Conservation (phyloP, 2,113 vertebrate species). For the Sorex fumeus region DNA sequence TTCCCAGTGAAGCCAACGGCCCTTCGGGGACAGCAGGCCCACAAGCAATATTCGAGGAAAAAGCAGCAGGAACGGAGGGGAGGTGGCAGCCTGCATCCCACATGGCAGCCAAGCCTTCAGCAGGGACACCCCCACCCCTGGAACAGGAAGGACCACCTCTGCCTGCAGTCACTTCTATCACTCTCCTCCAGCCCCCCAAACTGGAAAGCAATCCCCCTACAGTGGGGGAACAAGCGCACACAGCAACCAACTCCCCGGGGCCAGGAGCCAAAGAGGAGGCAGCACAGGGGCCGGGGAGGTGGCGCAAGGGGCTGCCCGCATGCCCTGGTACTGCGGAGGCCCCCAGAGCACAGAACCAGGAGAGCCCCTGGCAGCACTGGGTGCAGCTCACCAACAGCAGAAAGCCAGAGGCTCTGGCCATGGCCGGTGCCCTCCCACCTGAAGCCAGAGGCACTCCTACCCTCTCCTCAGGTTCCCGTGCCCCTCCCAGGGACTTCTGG, state of each 20-base stretch:
- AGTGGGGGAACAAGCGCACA: neutral
- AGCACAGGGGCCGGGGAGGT: no score
- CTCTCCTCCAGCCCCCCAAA: no score
- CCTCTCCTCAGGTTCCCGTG: neutral
- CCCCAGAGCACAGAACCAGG: no score
- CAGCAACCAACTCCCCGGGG: neutral
- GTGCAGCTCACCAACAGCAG: neutral
- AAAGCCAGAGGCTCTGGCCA: neutral
- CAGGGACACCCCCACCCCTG: no score
- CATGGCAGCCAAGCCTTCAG: no score
- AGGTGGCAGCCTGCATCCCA: neutral
- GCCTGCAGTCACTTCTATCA: no score
- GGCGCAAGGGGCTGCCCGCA: no score
- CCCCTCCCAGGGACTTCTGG: neutral
- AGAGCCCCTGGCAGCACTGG: no score
- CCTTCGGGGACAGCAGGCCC: neutral
- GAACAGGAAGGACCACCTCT: neutral
- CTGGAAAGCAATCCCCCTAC: neutral
- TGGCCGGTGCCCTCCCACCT: neutral
- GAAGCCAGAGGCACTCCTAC: neutral
- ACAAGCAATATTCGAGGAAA: neutral
- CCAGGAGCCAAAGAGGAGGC: neutral
- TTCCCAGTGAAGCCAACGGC: neutral
- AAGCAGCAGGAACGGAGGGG: neutral
- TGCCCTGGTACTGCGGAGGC: no score